Evolutionary conservation across 92 coral and sea anemone species (phyloP), one percentile per base, ranked within the genome.

Genomic region (Actinernus sp.): DNA sequence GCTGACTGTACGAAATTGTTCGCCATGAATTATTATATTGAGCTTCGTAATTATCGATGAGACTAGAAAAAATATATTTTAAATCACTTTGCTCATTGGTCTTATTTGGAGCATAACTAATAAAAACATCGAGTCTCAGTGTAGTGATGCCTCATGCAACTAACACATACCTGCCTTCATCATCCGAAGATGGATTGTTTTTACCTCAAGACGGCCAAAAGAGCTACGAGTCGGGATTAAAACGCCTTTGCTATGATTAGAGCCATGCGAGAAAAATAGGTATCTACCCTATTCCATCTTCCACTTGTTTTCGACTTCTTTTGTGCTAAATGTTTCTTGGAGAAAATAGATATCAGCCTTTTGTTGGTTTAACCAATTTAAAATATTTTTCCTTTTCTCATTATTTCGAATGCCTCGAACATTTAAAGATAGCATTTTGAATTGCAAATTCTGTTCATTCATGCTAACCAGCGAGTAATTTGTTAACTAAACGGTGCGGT

Each of bases 221-320:
- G 40, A 36, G 49, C 26, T 38, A n/a, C 52, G 56, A 21, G 37
- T 46, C 3, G 50, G 47, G 23, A 60, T 68, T 19, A 52, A 31
- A 45, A 60, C 76, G 31, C 76, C 84, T 68, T 47, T 66, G 60
- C 69, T 66, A 66, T 66, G 76, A 47, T 33, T 36, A 11, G 69
- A 66, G 19, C 76, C 76, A 26, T 78, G 77, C 14, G 77, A 67
- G 59, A 78, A 78, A 46, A 48, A 67, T 57, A 68, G 32, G 17
- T 78, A 69, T 16, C 85, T 70, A 14, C 37, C 58, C 77, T 70
- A 58, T 39, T 78, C 52, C 56, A 58, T 67, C 41, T 61, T 65
- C 76, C 76, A 65, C 8, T 30, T 25, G 31, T 58, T 58, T 44
- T 54, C 76, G n/a, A 58, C n/a, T n/a, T n/a, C n/a, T n/a, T n/a